A percentile compares a stretch with the other conserved stretches of the same genome.
phyloP scores from a whole-genome alignment of 1,140 invertebrate genomes.

The Aphis craccivora region DNA sequence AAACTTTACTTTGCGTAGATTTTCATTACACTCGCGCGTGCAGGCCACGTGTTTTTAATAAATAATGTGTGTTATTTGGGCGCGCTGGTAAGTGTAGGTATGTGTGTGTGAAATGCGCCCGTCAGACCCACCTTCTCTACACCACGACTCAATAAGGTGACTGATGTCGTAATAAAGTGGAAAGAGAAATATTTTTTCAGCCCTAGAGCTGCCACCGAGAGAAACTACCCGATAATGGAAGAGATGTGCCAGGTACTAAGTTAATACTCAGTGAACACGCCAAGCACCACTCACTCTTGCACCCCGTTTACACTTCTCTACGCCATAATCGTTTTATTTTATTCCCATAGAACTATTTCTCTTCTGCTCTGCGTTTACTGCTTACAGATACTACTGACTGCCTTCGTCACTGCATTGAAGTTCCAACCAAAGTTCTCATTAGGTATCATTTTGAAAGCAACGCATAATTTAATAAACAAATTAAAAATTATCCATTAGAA shows the following conservation, averaged over 20 bases:
- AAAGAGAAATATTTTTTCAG: constrained; percentile 18
- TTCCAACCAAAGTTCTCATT: not conserved
- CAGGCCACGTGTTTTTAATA: constrained; percentile 35
- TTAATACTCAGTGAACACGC: constrained; percentile 50
- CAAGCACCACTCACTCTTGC: constrained; percentile 36
- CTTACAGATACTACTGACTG: not conserved
- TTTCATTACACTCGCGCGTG: not conserved
- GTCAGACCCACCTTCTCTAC: not conserved
- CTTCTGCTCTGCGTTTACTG: not conserved
- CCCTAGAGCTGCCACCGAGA: not conserved
- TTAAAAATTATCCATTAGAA: not conserved
- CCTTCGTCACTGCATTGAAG: not conserved
- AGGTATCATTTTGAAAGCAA: not conserved
- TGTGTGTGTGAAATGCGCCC: not conserved
- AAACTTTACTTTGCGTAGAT: constrained; percentile 4
- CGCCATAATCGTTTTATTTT: constrained; percentile 16
- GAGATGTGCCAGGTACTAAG: constrained; percentile 41
- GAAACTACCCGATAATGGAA: constrained; percentile 48
- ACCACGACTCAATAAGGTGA: constrained; percentile 37
- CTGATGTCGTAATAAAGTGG: constrained; percentile 49
- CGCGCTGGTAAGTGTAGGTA: not conserved
- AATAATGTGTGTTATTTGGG: constrained; percentile 13
- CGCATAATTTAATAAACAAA: not conserved
- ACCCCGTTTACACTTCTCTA: not conserved
- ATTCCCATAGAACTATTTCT: constrained; percentile 17